Percentiles rank a stretch among this genome's conserved stretches.
phyloP scores from a whole-genome alignment of 2,888 invertebrate species.

The Hemaris fuciformis region DNA sequence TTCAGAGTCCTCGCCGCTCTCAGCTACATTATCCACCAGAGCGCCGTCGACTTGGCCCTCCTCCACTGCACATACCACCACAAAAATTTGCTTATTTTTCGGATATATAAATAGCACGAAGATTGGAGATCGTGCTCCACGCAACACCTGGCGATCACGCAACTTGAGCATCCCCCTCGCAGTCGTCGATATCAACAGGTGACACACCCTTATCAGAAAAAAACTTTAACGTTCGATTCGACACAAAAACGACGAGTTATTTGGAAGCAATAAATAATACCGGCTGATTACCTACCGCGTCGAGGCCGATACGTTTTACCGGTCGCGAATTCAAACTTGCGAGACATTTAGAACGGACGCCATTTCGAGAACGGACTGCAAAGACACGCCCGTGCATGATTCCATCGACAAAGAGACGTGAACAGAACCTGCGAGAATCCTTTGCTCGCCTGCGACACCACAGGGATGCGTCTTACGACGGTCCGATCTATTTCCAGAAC shows the following conservation, averaged over 20 bases:
- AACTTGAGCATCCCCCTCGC: slow-evolving; percentile 36
- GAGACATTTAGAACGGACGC: slow-evolving; percentile 71
- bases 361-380: slow-evolving; percentile 65
- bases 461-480: slow-evolving; percentile 73
- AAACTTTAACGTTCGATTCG: slow-evolving; percentile 28
- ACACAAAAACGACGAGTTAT: slow-evolving; percentile 26
- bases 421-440: slow-evolving; percentile 57
- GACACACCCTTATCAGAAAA: slow-evolving; percentile 65
- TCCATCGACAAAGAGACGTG: slow-evolving; percentile 16
- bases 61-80: slow-evolving; percentile 59
- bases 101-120: neutral
- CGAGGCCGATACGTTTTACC: slow-evolving; percentile 58
- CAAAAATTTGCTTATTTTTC: slow-evolving; percentile 21
- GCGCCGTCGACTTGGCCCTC: slow-evolving; percentile 74
- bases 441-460: slow-evolving; percentile 51
- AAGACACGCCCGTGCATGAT: slow-evolving; percentile 68
- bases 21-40: slow-evolving; percentile 87
- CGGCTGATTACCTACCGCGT: slow-evolving; percentile 42
- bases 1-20: slow-evolving; percentile 89
- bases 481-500: slow-evolving; percentile 78
- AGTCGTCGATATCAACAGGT: slow-evolving; percentile 63
- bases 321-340: slow-evolving; percentile 74
- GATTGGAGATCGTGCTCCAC: neutral
- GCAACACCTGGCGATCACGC: slow-evolving; percentile 44
- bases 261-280: slow-evolving; percentile 29